A percentile compares a stretch with the other conserved stretches of the same genome.
Conservation (phyloP, 1,140 invertebrate species). For the Ostrea edulis region DNA sequence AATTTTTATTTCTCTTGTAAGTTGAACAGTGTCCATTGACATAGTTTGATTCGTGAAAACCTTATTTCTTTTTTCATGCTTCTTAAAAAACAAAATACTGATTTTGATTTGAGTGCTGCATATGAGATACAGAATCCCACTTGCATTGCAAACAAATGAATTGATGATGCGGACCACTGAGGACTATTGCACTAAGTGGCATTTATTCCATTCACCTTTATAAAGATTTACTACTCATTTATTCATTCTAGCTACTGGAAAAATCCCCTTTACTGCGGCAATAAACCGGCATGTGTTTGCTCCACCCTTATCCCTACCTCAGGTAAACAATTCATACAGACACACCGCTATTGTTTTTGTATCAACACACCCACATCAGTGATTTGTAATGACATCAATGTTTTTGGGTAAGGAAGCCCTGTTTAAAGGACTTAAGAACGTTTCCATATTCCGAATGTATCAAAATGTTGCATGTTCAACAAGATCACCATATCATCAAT, state of each 20-base stretch:
- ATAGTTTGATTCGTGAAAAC: not conserved
- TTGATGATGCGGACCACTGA: not conserved
- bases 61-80: too few relatives aligned
- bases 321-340: not conserved
- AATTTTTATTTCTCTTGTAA: slow-evolving; percentile 55
- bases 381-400: not conserved
- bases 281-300: slow-evolving; percentile 32
- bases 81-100: too few relatives aligned
- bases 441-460: too few relatives aligned
- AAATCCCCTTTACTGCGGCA: slow-evolving; percentile 30
- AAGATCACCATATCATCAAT: not conserved
- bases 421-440: too few relatives aligned
- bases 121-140: not conserved
- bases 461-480: too few relatives aligned
- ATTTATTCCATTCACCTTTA: not conserved
- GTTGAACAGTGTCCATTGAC: not conserved
- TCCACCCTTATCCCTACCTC: slow-evolving; percentile 5
- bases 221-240: not conserved
- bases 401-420: not conserved
- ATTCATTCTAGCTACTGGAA: slow-evolving; percentile 27
- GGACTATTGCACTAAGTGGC: not conserved
- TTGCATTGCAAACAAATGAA: not conserved
- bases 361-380: not conserved
- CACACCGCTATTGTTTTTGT: not conserved
- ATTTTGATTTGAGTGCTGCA: too few relatives aligned